Evolutionary conservation across 1,140 invertebrate genomes (phyloP).

Genomic region (Microplitis demolitor): DNA sequence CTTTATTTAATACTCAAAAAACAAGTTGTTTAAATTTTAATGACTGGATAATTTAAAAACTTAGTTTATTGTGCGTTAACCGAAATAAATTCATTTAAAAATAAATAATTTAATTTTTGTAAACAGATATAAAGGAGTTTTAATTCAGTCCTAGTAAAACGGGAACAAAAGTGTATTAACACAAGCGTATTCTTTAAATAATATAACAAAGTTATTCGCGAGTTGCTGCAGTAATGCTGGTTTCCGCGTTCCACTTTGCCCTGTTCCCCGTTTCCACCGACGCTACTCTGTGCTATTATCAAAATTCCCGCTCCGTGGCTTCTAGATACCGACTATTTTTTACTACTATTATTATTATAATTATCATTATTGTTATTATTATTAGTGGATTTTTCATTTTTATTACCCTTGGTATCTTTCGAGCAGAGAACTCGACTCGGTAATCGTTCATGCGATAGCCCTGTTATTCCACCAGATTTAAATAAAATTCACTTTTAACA

Average conservation of each 20-base stretch:
- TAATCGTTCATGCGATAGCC: conserved; percentile 39
- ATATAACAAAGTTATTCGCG: conserved; percentile 40
- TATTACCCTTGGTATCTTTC: not conserved
- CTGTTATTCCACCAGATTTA: conserved; percentile 37
- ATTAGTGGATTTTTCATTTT: not conserved
- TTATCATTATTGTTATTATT: not conserved
- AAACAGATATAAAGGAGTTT: too few species aligned
- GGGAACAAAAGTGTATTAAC: not conserved
- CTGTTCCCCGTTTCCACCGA: not conserved
- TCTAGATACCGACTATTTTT: too few species aligned
- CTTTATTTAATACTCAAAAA: too few species aligned
- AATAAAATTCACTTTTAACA: conserved; percentile 43
- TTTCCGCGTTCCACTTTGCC: not conserved
- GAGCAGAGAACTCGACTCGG: not conserved
- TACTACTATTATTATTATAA: too few species aligned
- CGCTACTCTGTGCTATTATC: not conserved
- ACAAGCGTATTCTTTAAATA: conserved; percentile 34
- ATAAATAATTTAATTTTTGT: too few species aligned
- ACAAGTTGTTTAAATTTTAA: too few species aligned
- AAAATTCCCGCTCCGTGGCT: too few species aligned
- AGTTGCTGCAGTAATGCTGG: not conserved
- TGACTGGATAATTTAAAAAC: too few species aligned
- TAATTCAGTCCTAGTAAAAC: not conserved
- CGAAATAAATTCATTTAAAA: too few species aligned
- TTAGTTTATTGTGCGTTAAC: too few species aligned